Conservation (phyloP, 2,888 invertebrate species). For the Temnothorax rugatulus region DNA sequence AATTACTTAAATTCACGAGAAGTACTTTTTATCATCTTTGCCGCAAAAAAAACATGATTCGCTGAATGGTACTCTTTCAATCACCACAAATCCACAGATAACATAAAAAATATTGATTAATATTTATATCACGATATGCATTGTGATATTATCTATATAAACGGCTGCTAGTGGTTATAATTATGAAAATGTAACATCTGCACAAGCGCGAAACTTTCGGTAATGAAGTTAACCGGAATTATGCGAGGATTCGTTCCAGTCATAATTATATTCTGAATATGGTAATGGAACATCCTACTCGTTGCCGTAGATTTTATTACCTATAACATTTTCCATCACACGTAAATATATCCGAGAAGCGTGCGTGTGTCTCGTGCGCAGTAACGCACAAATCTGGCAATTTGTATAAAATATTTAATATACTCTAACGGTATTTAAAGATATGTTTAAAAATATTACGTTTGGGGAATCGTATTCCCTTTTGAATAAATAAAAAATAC, state of each 20-base stretch:
- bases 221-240: constrained; percentile 64
- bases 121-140: constrained; percentile 10
- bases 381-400: background rate
- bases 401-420: constrained; percentile 4
- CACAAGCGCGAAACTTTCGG: constrained; percentile 54
- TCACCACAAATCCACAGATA: background rate
- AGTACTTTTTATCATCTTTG: background rate
- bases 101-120: constrained; percentile 8
- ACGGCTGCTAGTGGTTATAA: constrained; percentile 27
- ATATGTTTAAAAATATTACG: background rate
- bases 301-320: constrained; percentile 14
- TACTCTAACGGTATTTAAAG: background rate
- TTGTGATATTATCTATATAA: constrained; percentile 27
- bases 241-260: constrained; percentile 3
- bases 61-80: background rate
- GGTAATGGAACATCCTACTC: background rate
- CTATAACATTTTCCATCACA: constrained; percentile 19
- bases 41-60: background rate
- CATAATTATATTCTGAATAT: constrained; percentile 22
- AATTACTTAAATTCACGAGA: background rate
- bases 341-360: background rate
- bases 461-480: no score
- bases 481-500: no score
- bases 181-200: constrained; percentile 65
- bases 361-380: background rate